Percentiles rank a stretch among this genome's conserved stretches.
Conservation (phyloP, 37 sponge, comb jelly and placozoan species). For the Ephydatia muelleri region DNA sequence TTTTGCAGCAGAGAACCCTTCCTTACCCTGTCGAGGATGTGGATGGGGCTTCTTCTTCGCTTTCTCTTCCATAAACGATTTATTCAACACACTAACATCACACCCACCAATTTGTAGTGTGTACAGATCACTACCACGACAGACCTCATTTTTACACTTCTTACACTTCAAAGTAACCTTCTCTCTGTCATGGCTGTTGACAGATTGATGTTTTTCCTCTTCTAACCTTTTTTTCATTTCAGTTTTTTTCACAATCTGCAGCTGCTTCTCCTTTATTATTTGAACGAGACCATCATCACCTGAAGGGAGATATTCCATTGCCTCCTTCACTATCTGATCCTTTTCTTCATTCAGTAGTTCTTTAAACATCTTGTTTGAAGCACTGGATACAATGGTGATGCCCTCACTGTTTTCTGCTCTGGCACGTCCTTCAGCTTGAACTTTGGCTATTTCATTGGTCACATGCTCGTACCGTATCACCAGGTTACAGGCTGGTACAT, state of each 20-base stretch:
- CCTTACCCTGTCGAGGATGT: neutral
- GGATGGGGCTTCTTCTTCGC: neutral
- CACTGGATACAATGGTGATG: constrained; percentile 41
- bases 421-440: constrained; percentile 76
- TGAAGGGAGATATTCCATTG: constrained; percentile 19
- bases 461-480: constrained; percentile 79
- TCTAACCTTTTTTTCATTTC: neutral
- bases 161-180: constrained; percentile 41
- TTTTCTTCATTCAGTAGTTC: constrained; percentile 47
- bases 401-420: constrained; percentile 56
- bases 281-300: neutral
- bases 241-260: neutral
- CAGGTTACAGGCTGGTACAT: constrained; percentile 74
- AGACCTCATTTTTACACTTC: constrained; percentile 58
- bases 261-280: neutral
- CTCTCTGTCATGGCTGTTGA: neutral
- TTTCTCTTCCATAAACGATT: constrained; percentile 24
- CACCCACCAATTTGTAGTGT: neutral
- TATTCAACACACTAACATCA: constrained; percentile 44
- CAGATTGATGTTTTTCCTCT: neutral
- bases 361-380: constrained; percentile 17
- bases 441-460: constrained; percentile 69
- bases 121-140: constrained; percentile 56
- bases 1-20: neutral
- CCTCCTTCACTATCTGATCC: constrained; percentile 9